These are phyloP conservation scores for Watsonalla cultraria DNA, from an alignment of 2,888 invertebrate species.

Conservation along the genomic window DNA sequence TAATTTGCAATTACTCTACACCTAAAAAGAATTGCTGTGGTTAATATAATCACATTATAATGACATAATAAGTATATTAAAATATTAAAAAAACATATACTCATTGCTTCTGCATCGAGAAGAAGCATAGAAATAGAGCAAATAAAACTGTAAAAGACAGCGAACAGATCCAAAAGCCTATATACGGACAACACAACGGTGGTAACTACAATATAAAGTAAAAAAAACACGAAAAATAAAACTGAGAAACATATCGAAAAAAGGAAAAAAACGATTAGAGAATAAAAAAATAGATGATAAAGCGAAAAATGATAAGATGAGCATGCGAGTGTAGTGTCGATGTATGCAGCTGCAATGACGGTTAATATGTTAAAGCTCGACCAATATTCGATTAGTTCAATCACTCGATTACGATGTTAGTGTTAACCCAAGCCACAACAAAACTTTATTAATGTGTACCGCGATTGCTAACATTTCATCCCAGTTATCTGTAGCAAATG, in stretches of 20 bases:
- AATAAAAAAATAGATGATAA: conserved; percentile 22
- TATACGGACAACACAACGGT: background rate
- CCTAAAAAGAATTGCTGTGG: conserved; percentile 71
- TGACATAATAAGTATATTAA: conserved; percentile 4
- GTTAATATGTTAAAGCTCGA: conserved; percentile 45
- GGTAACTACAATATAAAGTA: conserved; percentile 11
- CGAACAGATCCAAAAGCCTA: conserved; percentile 17
- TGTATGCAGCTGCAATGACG: conserved; percentile 72
- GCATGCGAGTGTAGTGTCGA: conserved; percentile 36
- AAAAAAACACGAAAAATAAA: conserved; percentile 17
- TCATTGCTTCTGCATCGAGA: conserved; percentile 74
- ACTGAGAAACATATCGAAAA: conserved; percentile 15
- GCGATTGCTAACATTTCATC: conserved; percentile 49
- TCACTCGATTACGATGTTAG: conserved; percentile 37
- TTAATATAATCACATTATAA: conserved; percentile 25
- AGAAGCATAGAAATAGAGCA: conserved; percentile 38
- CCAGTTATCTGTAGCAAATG: conserved; percentile 3
- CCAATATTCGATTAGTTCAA: conserved; percentile 40
- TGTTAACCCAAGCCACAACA: conserved; percentile 75
- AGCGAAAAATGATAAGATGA: conserved; percentile 30
- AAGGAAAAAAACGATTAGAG: background rate
- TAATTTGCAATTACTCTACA: conserved; percentile 33
- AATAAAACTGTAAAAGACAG: conserved; percentile 9
- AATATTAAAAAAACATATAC: conserved; percentile 14
- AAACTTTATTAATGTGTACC: conserved; percentile 52